Evolutionary conservation across 92 coral and sea anemone species (phyloP), one percentile per base, ranked within the genome.

Genomic region (Umimayanthus chanpuru): DNA sequence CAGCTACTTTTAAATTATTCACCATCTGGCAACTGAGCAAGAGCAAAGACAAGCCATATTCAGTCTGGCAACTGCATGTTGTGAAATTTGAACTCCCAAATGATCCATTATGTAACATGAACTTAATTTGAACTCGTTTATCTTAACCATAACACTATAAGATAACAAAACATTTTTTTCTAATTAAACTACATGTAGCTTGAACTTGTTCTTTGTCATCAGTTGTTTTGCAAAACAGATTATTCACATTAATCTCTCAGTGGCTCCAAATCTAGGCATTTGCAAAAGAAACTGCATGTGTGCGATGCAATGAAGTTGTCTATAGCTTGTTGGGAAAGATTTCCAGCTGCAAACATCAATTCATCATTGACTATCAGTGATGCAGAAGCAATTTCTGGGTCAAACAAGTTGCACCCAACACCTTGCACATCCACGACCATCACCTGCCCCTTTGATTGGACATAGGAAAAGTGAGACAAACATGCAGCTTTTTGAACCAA

Each of bases 341-440:
- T 88, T 28, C 90, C 90, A 53, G 86, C 81, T 26, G 81, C 61
- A 88, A 88, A n/a, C 81, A 81, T 71, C 16, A 88, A 83, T 78
- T 88, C 87, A 30, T 70, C 70, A 70, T 81, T 70, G 65, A 44
- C 65, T 8, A 72, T 78, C 40, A 79, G 77, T 79, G 64, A 44
- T 81, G 74, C 87, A 81, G 90, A 88, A 29, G 90, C 90, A 47
- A 88, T 81, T 56, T 88, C 90, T 47, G 87, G 90, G 81, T 88
- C 87, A 30, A 81, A 88, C 81, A 88, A 16, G 87, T 72, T 79
- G 75, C 55, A 81, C 15, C 78, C 86, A 38, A 53, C 87, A 20
- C 90, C 90, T 88, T 80, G 90, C 25, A 88, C 68, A 55, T 88
- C 90, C 38, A 88, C 39, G 5, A 88, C 87, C 90, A 88, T 88